Percentiles rank a stretch among this genome's conserved stretches.
Evolutionary conservation across 2,797 vertebrate species (phyloP).

Genomic region (Pampus argenteus): DNA sequence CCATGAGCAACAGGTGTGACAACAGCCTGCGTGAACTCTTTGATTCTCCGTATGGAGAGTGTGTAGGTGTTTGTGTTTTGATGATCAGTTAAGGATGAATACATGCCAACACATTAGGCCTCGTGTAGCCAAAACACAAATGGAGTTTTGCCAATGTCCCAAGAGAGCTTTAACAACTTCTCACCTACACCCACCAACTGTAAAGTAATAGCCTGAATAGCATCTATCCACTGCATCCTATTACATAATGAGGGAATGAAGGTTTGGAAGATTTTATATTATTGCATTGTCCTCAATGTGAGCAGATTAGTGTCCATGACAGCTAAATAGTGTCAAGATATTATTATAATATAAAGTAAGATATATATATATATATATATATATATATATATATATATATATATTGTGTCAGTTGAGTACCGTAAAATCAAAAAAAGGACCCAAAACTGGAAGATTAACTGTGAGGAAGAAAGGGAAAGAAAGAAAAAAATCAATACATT

Average conservation of each 20-base stretch:
- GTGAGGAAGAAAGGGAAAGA: background rate
- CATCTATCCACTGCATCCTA: constrained; percentile 35
- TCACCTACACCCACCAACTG: constrained; percentile 72
- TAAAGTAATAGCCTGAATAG: constrained; percentile 66
- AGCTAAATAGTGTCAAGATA: background rate
- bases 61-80: constrained; percentile 79
- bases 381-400: too few species aligned
- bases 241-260: constrained; percentile 36
- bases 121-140: constrained; percentile 67
- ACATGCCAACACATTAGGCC: constrained; percentile 72
- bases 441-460: too few species aligned
- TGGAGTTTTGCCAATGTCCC: constrained; percentile 64
- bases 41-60: constrained; percentile 56
- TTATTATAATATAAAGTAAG: too few species aligned
- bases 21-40: constrained; percentile 70
- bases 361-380: too few species aligned
- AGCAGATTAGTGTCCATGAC: background rate
- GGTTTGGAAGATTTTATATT: constrained; percentile 3
- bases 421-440: background rate
- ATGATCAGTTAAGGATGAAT: constrained; percentile 75
- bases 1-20: constrained; percentile 75
- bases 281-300: background rate
- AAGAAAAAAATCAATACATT: background rate
- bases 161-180: constrained; percentile 72
- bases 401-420: background rate